phyloP scores from a whole-genome alignment of 2,888 invertebrate genomes.

The Dorcus hopei region DNA sequence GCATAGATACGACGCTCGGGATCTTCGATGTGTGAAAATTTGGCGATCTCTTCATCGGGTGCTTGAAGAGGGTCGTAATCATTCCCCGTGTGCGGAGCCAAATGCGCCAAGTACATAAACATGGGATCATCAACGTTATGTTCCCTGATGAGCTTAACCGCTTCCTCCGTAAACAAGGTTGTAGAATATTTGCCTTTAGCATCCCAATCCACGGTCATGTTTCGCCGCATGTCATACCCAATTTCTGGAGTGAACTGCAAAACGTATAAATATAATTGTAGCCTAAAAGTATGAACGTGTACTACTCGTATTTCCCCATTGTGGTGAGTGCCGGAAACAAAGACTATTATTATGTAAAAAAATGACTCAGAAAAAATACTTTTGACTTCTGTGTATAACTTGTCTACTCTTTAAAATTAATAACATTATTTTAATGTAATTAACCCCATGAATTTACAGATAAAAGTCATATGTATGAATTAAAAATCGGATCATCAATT shows the following conservation, averaged over 20 bases:
- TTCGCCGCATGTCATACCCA: constrained; percentile 63
- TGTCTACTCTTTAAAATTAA: no score
- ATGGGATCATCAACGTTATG: constrained; percentile 56
- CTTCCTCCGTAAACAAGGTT: constrained; percentile 64
- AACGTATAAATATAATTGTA: background rate
- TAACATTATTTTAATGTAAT: no score
- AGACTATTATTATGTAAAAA: no score
- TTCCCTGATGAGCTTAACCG: constrained; percentile 57
- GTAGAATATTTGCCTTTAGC: constrained; percentile 62
- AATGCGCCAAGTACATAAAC: constrained; percentile 67
- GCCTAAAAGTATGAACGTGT: no score
- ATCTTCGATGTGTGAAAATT: constrained; percentile 66
- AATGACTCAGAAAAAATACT: no score
- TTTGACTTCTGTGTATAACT: no score
- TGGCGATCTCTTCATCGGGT: constrained; percentile 65
- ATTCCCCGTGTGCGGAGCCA: constrained; percentile 69
- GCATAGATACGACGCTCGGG: constrained; percentile 65
- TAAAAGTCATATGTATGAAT: no score
- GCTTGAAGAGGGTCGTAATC: constrained; percentile 65
- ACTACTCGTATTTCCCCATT: no score
- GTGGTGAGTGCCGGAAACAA: no score
- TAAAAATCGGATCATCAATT: no score
- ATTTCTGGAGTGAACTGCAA: constrained; percentile 44
- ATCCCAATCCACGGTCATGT: constrained; percentile 55
- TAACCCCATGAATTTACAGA: no score